Base-by-base conservation (phyloP, 2,888 invertebrate species). In the Lydus trimaculatus region DNA sequence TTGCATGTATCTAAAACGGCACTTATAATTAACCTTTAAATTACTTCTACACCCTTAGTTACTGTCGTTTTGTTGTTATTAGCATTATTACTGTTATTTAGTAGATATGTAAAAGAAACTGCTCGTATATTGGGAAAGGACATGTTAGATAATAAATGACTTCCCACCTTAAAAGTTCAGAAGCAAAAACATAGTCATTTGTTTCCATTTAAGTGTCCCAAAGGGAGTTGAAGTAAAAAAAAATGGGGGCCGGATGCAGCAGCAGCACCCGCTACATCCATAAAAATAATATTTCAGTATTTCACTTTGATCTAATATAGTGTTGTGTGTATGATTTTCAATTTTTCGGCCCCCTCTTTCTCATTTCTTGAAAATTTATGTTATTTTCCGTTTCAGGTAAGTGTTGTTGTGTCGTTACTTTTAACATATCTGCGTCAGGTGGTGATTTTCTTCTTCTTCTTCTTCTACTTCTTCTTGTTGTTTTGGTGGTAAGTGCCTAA, bases 131-230 rank as follows among this genome's bases (percentile, higher is more conserved):
- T 43, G 39, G 39, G 5, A 48, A 20, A 20, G 48, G 20, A 23
- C 20, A 2, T 48, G 20, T 48, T 20, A 23, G 20, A 20, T 48
- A 48, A 48, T 48, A 48, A 20, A 48, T 20, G 48, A 48, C 48
- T 20, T 48, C 48, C 48, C 48, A 48, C 58, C 72, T 72, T 43
- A 74, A 73, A 70, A 48, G 20, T 20, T 11, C 20, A 48, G 48
- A 20, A 23, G 48, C 48, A 20, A 48, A 73, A 66, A 43, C 43
- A 43, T 66, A 71, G 75, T 72, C 79, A 80, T 81, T 81, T 80
- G 79, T 81, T 81, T 80, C 77, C 81, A 81, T 81, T 81, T 80
- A 77, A 76, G 76, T 69, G 76, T 78, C 79, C 78, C 79, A 73
- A 68, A 77, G 78, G 48, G 48, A 48, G 20, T 48, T 48, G 71